phyloP scores from a whole-genome alignment of 2,113 vertebrate species.

The mouse (Mus musculus) region DNA sequence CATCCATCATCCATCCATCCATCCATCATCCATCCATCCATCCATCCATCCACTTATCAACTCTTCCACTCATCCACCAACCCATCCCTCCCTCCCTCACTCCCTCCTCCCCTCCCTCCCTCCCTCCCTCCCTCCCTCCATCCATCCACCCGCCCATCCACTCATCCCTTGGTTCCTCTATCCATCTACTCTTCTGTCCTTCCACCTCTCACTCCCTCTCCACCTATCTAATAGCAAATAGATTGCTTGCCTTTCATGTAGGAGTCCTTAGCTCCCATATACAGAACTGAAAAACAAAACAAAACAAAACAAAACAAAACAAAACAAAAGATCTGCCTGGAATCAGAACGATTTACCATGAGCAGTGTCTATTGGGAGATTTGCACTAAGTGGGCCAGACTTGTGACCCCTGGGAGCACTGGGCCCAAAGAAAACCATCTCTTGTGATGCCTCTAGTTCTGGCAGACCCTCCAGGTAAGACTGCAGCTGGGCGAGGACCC shows the following conservation, averaged over 20 bases:
- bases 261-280: neutral
- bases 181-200: neutral
- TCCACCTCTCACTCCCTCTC: neutral
- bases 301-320: neutral
- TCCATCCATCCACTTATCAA: too few species aligned
- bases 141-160: too few species aligned
- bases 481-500: neutral
- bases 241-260: neutral
- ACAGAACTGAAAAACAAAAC: neutral
- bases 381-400: neutral
- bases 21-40: neutral
- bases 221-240: neutral
- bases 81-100: neutral
- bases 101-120: too few species aligned
- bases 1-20: neutral
- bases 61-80: neutral
- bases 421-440: neutral
- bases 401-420: neutral
- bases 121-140: neutral
- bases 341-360: neutral
- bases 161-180: too few species aligned
- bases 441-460: neutral
- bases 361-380: neutral
- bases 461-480: neutral
- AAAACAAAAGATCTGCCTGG: neutral